Base-by-base conservation (phyloP, 2,888 invertebrate genomes). In the Nineta flava region DNA sequence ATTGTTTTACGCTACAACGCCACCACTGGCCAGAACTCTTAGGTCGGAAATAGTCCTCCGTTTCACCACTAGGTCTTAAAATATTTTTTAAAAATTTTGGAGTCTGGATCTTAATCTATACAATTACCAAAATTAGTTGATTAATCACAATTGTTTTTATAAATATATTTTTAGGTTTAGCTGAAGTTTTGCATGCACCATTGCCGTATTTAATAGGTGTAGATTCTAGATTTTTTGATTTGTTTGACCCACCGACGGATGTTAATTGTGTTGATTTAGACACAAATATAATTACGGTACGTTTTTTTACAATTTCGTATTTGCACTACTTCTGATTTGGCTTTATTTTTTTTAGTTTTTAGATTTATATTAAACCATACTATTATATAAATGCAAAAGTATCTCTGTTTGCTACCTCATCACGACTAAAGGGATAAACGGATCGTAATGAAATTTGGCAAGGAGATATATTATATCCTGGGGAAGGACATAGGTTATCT, bases 201-300 rank as follows among this genome's bases (percentile, higher is more conserved):
- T 72, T 95, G 58, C 97, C 99, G 2, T 99, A 96, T 69, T 76
- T 99, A 57, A 94, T 97, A 60, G 96, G 96, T 41, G 92, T 96
- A 2, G 96, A 96, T 66, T 95, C 95, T 1, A 75, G 95, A 55
- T 96, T 95, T 71, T 99, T 99, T 65, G 97, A 99, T 68, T 71
- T 96, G 34, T 95, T 92, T 63, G 93, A 94, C 64, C 96, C 95
- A 26, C 99, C 99, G 26, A 73, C 82, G 13, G 97, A 99, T 69
- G 96, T 99, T 9, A 94, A 91, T 47, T 99, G 96, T 68, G 87
- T 99, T 46, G 97, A 99, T 74, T 75, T 99, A 62, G 99, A 99
- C 63, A 99, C 99, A 1, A 93, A 93, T 63, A 92, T 91, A 59
- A 92, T 99, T 54, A 92, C 91, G 53, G 81, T 86, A 66, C 69